phyloP scores from a whole-genome alignment of 2,797 vertebrate species.

The Poecilia gillii region DNA sequence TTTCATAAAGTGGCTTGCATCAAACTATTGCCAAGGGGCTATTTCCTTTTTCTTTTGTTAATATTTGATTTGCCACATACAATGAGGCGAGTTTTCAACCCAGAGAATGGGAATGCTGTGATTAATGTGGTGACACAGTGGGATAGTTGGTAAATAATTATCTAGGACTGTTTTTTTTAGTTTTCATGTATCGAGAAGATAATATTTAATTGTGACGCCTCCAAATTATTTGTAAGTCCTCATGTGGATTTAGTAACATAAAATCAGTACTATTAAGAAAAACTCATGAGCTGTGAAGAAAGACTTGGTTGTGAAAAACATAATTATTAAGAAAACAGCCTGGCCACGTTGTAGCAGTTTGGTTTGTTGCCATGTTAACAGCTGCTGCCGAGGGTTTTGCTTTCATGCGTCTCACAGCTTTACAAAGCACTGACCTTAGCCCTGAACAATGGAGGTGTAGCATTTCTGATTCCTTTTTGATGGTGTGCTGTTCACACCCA shows the following conservation, averaged over 20 bases:
- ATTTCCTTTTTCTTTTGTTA: conserved; percentile 16
- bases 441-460: background rate
- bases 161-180: conserved; percentile 5
- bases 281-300: background rate
- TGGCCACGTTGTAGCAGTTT: background rate
- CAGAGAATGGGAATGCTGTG: conserved; percentile 31
- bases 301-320: background rate
- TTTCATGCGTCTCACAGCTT: background rate
- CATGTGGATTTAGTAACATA: background rate
- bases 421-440: background rate
- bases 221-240: background rate
- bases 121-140: conserved; percentile 46
- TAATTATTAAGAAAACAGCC: background rate
- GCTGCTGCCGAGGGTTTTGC: background rate
- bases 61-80: conserved; percentile 35
- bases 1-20: background rate
- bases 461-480: background rate
- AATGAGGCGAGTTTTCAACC: conserved; percentile 10
- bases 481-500: background rate
- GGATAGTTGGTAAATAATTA: conserved; percentile 28
- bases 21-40: conserved; percentile 13
- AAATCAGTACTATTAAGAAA: background rate
- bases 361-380: background rate
- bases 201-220: background rate
- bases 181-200: background rate